These are phyloP conservation scores for Umimayanthus kanabou DNA, from an alignment of 92 coral and sea anemone species.

Conservation along the genomic window DNA sequence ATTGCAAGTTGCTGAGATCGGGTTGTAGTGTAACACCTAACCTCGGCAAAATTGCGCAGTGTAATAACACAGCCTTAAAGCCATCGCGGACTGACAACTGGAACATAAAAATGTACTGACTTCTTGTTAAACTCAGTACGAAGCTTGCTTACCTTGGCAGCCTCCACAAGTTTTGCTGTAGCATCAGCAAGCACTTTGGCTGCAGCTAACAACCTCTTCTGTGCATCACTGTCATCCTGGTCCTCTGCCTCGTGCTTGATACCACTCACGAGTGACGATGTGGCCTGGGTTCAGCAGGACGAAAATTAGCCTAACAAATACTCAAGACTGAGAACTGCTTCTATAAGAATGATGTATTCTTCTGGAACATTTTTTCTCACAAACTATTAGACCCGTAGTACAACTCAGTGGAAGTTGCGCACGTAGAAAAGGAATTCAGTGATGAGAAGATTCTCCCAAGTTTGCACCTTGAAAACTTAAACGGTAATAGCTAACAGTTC, in stretches of 20 bases:
- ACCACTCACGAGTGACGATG: conserved; percentile 94
- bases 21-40: too few relatives aligned
- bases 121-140: too few relatives aligned
- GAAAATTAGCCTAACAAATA: background rate
- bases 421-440: too few relatives aligned
- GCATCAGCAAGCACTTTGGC: conserved; percentile 98
- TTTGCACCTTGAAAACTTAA: too few relatives aligned
- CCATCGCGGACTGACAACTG: too few relatives aligned
- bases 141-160: conserved; percentile 80
- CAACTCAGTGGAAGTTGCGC: too few relatives aligned
- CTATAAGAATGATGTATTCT: background rate
- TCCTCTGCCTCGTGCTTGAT: conserved; percentile 94
- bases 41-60: too few relatives aligned
- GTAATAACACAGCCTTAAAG: too few relatives aligned
- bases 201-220: conserved; percentile 95
- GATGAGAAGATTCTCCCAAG: background rate
- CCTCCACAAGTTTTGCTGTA: conserved; percentile 98
- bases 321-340: background rate
- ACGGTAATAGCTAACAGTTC: background rate
- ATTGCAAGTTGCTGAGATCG: too few relatives aligned
- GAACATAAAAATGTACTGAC: too few relatives aligned
- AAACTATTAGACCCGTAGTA: background rate
- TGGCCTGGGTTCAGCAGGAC: conserved; percentile 61
- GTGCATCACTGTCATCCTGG: conserved; percentile 89
- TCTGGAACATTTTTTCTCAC: background rate